These are phyloP conservation scores for Plodia interpunctella DNA, from an alignment of 1,140 invertebrate species.

Conservation along the genomic window DNA sequence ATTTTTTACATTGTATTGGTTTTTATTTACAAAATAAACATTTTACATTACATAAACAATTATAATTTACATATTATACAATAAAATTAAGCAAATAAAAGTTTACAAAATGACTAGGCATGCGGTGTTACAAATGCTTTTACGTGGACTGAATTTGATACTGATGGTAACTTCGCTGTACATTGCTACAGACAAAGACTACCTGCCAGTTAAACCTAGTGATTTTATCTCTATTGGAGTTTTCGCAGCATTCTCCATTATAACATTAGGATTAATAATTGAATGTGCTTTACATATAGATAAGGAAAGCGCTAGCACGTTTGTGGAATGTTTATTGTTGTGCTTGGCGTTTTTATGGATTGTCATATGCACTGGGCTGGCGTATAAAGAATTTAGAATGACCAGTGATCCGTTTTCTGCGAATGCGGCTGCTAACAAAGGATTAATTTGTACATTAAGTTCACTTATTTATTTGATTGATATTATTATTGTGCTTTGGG, in stretches of 20 bases:
- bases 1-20: too few species aligned
- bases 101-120: constrained; percentile 27
- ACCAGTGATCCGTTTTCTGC: neutral
- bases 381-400: constrained; percentile 32
- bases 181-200: constrained; percentile 33
- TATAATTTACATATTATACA: too few species aligned
- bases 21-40: too few species aligned
- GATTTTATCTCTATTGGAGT: constrained; percentile 22
- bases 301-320: constrained; percentile 29
- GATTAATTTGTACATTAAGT: constrained; percentile 30
- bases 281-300: constrained; percentile 40
- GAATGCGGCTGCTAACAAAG: constrained; percentile 32
- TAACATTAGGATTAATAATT: constrained; percentile 40
- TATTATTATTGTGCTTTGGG: constrained; percentile 15
- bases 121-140: constrained; percentile 41
- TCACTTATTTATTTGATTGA: constrained; percentile 33
- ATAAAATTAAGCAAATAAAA: neutral
- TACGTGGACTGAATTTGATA: constrained; percentile 34
- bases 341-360: constrained; percentile 30
- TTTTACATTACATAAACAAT: too few species aligned
- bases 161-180: constrained; percentile 39
- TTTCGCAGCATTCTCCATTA: constrained; percentile 37
- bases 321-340: constrained; percentile 35
- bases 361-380: constrained; percentile 26
- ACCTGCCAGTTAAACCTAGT: neutral